Conservation (phyloP, 2,888 invertebrate species). For the Caenorhabditis angaria region DNA sequence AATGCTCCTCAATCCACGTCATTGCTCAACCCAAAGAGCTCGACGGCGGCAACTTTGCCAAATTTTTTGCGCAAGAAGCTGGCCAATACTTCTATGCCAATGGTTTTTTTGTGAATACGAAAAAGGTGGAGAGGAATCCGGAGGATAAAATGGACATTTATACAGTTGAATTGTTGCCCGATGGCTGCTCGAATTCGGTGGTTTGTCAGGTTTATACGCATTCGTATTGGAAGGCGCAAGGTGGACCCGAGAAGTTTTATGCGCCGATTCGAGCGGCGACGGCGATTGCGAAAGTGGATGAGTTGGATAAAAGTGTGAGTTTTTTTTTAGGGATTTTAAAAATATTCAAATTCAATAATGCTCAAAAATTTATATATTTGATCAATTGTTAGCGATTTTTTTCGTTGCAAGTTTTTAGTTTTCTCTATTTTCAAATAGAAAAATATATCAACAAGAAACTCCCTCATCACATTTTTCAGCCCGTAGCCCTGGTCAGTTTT, state of each 20-base stretch:
- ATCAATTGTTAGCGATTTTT: too few relatives aligned
- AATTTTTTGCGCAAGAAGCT: slow-evolving; percentile 22
- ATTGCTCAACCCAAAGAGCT: slow-evolving; percentile 31
- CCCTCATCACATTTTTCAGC: slow-evolving; percentile 17
- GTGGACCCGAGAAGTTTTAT: slow-evolving; percentile 12
- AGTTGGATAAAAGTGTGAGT: not conserved
- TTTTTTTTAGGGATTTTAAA: not conserved
- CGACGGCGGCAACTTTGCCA: slow-evolving; percentile 16
- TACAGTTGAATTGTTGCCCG: slow-evolving; percentile 33
- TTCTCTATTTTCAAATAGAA: too few relatives aligned
- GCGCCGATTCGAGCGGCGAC: slow-evolving; percentile 7
- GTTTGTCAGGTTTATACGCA: slow-evolving; percentile 8
- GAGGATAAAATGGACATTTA: slow-evolving; percentile 18
- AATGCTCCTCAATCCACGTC: slow-evolving; percentile 27
- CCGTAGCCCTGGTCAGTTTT: slow-evolving; percentile 15
- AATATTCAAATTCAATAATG: not conserved
- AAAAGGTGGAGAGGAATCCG: slow-evolving; percentile 30
- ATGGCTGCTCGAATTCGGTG: slow-evolving; percentile 35
- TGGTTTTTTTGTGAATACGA: slow-evolving; percentile 34
- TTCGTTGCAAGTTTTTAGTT: too few relatives aligned
- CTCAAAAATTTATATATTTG: too few relatives aligned
- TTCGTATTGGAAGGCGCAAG: slow-evolving; percentile 8
- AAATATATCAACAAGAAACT: too few relatives aligned
- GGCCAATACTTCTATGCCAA: slow-evolving; percentile 34
- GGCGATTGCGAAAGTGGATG: slow-evolving; percentile 5